Evolutionary conservation across 1,140 invertebrate species (phyloP).

Genomic region (Caenorhabditis inopinata): DNA sequence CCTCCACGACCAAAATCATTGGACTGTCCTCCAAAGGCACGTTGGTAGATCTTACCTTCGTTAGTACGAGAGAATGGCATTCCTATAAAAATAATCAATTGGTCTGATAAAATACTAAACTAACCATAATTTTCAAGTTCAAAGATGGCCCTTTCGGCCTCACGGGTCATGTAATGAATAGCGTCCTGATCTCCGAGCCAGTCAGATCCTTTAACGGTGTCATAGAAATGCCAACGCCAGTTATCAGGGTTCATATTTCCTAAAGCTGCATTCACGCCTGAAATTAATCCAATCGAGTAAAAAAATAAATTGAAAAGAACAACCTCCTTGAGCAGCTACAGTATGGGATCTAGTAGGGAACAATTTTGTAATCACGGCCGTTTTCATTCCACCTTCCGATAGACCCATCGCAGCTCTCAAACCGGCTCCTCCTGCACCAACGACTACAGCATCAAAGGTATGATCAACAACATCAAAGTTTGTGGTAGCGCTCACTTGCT

Average conservation of each 20-base stretch:
- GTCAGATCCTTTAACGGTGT: slow-evolving; percentile 94
- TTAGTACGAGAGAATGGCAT: slow-evolving; percentile 91
- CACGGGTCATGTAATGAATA: slow-evolving; percentile 96
- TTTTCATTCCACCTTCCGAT: slow-evolving; percentile 88
- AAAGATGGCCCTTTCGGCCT: slow-evolving; percentile 91
- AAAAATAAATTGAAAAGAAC: too few species aligned
- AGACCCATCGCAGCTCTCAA: slow-evolving; percentile 88
- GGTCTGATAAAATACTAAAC: neutral
- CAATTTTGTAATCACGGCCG: slow-evolving; percentile 90
- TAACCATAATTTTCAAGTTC: slow-evolving; percentile 93
- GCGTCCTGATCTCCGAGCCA: slow-evolving; percentile 97
- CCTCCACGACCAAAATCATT: slow-evolving; percentile 93
- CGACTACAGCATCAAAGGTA: slow-evolving; percentile 89
- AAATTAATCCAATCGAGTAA: neutral
- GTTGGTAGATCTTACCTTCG: slow-evolving; percentile 91
- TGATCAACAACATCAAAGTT: slow-evolving; percentile 78
- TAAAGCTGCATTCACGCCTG: slow-evolving; percentile 82
- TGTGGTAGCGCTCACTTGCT: neutral
- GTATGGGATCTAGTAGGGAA: slow-evolving; percentile 85
- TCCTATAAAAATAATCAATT: slow-evolving; percentile 66
- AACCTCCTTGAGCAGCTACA: slow-evolving; percentile 87
- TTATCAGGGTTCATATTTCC: slow-evolving; percentile 94
- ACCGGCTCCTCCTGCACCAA: slow-evolving; percentile 91
- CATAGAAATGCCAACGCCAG: slow-evolving; percentile 96
- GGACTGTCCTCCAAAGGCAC: slow-evolving; percentile 95